phyloP scores from a whole-genome alignment of 35 echinoderm and acorn worm species.

The Heliocidaris erythrogramma region DNA sequence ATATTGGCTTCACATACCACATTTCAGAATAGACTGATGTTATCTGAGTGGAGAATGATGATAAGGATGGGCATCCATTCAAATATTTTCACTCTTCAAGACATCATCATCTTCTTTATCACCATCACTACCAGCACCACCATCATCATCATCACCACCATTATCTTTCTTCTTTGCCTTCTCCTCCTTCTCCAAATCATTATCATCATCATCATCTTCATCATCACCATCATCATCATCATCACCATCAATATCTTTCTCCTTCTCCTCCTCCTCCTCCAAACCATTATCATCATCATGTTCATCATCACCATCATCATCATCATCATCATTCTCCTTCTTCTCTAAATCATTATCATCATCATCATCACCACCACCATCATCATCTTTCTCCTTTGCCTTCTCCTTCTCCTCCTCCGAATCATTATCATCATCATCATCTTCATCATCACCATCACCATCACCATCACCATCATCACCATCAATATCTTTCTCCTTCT shows the following conservation, averaged over 20 bases:
- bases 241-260: not conserved
- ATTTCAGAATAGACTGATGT: slow-evolving; percentile 80
- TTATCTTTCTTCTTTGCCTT: not conserved
- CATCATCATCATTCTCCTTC: not conserved
- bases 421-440: no score
- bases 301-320: slow-evolving; percentile 24
- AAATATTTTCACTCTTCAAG: slow-evolving; percentile 84
- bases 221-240: slow-evolving; percentile 41
- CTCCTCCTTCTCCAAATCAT: slow-evolving; percentile 14
- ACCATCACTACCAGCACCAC: not conserved
- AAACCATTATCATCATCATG: slow-evolving; percentile 15
- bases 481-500: no score
- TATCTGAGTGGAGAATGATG: slow-evolving; percentile 78
- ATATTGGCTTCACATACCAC: slow-evolving; percentile 65
- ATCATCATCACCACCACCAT: not conserved
- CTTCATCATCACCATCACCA: no score
- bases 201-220: slow-evolving; percentile 32
- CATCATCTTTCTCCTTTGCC: no score
- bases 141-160: not conserved
- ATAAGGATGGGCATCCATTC: slow-evolving; percentile 81
- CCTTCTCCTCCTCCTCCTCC: not conserved
- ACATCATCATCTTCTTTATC: slow-evolving; percentile 58
- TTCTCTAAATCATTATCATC: slow-evolving; percentile 19
- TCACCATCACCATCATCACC: no score
- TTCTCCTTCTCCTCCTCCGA: no score